phyloP scores from a whole-genome alignment of 2,888 invertebrate genomes.

The Mythimna ferrago region DNA sequence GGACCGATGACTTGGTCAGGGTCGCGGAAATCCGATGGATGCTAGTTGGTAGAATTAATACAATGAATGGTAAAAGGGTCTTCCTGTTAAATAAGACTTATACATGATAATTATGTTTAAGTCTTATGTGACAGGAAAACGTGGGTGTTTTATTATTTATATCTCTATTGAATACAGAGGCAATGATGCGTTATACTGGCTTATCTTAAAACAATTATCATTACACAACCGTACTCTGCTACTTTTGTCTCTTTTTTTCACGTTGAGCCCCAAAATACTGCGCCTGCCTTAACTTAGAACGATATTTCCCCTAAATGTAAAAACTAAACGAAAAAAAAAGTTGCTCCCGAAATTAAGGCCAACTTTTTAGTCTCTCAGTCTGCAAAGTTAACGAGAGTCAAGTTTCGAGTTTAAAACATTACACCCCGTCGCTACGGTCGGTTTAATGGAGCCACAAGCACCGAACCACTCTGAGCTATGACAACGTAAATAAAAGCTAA shows the following conservation, averaged over 20 bases:
- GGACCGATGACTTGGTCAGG: no score
- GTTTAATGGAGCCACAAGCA: conserved; percentile 68
- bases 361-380: conserved; percentile 58
- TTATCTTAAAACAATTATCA: no score
- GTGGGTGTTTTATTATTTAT: no score
- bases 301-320: neutral
- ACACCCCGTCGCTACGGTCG: conserved; percentile 64
- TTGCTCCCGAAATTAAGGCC: conserved; percentile 20
- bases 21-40: no score
- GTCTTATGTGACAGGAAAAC: neutral
- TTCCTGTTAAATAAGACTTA: no score
- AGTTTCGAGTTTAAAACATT: conserved; percentile 72
- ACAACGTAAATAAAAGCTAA: conserved; percentile 71
- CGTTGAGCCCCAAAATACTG: no score
- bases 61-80: neutral
- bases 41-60: neutral
- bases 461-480: conserved; percentile 61
- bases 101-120: no score
- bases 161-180: neutral
- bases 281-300: no score
- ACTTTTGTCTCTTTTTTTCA: no score
- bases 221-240: no score
- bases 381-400: conserved; percentile 56
- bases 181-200: no score
- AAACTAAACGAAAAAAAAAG: neutral